phyloP scores from a whole-genome alignment of 2,888 invertebrate genomes.

The Eristalis tenax region DNA sequence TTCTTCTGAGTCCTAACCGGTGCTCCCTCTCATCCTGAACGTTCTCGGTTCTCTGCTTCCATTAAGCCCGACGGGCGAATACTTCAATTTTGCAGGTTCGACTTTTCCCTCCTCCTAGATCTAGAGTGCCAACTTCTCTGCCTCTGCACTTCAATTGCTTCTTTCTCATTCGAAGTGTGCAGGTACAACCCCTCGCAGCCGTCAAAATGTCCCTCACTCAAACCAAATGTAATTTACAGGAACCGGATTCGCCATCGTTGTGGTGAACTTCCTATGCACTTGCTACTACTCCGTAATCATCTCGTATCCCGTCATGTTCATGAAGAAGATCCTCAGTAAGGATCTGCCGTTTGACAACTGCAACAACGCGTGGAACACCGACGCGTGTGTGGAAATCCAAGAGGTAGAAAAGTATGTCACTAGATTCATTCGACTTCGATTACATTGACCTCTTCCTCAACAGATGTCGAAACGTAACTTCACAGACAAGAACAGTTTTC shows the following conservation, averaged over 20 bases:
- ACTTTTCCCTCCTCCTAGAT: no score
- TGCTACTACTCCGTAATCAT: slow-evolving; percentile 93
- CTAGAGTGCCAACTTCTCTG: no score
- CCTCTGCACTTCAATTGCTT: no score
- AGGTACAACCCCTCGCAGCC: background rate
- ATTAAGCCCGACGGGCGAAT: no score
- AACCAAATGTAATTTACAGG: slow-evolving; percentile 83
- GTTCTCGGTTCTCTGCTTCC: no score
- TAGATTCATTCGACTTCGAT: background rate
- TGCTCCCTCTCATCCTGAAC: no score
- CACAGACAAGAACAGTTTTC: slow-evolving; percentile 72
- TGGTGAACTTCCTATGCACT: slow-evolving; percentile 90
- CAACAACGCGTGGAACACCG: slow-evolving; percentile 91
- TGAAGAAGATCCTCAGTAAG: slow-evolving; percentile 85
- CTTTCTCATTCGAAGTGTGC: no score
- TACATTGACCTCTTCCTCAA: background rate
- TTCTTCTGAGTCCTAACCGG: no score
- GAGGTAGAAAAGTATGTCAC: slow-evolving; percentile 68
- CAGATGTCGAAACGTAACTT: slow-evolving; percentile 73
- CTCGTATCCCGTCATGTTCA: slow-evolving; percentile 91
- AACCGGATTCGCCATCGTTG: slow-evolving; percentile 91
- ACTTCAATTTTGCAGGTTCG: no score
- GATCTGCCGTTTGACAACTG: slow-evolving; percentile 90
- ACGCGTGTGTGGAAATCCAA: slow-evolving; percentile 83
- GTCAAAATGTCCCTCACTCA: background rate